Base-by-base conservation (phyloP, 2,888 invertebrate species). In the Nymphalis urticae region DNA sequence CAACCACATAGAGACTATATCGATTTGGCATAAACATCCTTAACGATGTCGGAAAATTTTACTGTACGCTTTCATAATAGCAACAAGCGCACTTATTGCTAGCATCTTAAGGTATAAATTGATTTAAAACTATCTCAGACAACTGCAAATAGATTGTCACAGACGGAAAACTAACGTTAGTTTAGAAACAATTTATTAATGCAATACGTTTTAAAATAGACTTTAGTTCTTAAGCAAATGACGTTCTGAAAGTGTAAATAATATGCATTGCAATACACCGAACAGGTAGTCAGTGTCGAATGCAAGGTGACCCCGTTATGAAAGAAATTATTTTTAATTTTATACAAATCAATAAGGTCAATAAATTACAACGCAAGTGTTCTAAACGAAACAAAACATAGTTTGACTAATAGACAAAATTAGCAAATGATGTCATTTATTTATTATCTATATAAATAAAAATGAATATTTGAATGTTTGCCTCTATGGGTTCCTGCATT, bases 251-350 rank as follows among this genome's bases (percentile, higher is more conserved):
- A 62, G 53, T 63, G 51, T 54, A 36, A 69, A 62, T 66, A 64
- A 62, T 58, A 27, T 36, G 42, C 48, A 60, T 48, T 64, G 32
- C 48, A 66, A 66, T 21, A 58, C 54, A 27, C 17, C n/a, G 27
- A 56, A 73, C 75, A 75, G 79, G 76, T 82, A 80, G 70, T 69
- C 78, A 80, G 72, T 77, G 80, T 79, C 81, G 72, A 85, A 87
- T 84, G 80, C 80, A 85, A 86, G 87, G 85, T 87, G 88, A 88
- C 88, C 86, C 77, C 84, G 80, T 82, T 85, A 75, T 75, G 75
- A 77, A 72, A 77, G 75, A 76, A 81, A 83, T 85, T 81, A 42
- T 42, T 42, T 42, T 42, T 42, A 42, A 13, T 53, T 53, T 53
- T 1, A 10, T 32, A 13, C 24, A 24, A 53, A 53, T 24, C 24